Percentiles rank a stretch among this genome's conserved stretches.
Evolutionary conservation across 35 echinoderm and acorn worm genomes (phyloP).

Genomic region (Amphiura filiformis): DNA sequence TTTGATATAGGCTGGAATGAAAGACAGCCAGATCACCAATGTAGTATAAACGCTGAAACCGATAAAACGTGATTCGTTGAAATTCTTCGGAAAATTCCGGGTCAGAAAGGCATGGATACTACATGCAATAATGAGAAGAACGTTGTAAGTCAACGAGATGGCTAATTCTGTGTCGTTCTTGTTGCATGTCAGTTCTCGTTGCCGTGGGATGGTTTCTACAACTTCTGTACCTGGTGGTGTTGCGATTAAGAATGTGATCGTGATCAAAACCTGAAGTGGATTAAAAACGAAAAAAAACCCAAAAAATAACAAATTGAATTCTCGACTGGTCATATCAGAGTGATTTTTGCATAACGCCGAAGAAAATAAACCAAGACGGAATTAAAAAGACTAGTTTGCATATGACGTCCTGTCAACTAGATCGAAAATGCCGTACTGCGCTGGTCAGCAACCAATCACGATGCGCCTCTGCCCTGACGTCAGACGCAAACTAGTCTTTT

Average conservation of each 20-base stretch:
- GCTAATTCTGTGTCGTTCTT: background rate
- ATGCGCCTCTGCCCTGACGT: too few relatives aligned
- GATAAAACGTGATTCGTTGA: background rate
- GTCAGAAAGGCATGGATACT: background rate
- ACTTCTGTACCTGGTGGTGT: background rate
- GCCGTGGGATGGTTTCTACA: background rate
- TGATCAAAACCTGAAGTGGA: background rate
- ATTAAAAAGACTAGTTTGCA: too few relatives aligned
- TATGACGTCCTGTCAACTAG: too few relatives aligned
- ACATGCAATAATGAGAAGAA: background rate
- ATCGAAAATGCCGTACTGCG: too few relatives aligned
- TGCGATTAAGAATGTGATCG: background rate
- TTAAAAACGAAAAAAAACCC: too few relatives aligned
- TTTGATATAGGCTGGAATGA: background rate
- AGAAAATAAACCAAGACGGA: too few relatives aligned
- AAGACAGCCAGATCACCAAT: background rate
- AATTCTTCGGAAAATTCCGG: background rate
- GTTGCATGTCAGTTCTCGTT: slow-evolving; percentile 22
- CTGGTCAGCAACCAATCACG: too few relatives aligned
- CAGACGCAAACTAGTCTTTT: too few relatives aligned
- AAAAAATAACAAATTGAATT: too few relatives aligned
- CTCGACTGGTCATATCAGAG: too few relatives aligned
- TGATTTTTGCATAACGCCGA: too few relatives aligned
- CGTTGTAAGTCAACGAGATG: background rate
- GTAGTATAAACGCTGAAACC: background rate